These are phyloP conservation scores for Eunapius fragilis DNA, from an alignment of 37 sponge, comb jelly and placozoan species.

Conservation along the genomic window DNA sequence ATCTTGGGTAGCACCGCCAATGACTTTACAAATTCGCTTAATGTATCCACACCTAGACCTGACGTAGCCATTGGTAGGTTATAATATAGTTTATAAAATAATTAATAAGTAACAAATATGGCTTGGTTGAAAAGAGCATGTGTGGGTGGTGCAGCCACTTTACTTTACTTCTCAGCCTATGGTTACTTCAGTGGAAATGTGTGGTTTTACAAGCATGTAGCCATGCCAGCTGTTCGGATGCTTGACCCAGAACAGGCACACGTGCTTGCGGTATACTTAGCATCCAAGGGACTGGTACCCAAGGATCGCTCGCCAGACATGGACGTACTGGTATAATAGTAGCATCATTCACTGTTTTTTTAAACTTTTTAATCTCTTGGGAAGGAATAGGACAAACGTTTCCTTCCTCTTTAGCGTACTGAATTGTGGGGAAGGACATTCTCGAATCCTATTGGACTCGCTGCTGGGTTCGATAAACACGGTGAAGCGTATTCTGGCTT, in stretches of 20 bases:
- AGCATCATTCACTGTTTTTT: neutral
- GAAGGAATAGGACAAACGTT: neutral
- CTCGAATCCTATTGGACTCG: slow-evolving; percentile 87
- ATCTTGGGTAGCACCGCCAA: slow-evolving; percentile 39
- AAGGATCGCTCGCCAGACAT: slow-evolving; percentile 30
- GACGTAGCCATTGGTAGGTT: neutral
- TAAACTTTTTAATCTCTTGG: neutral
- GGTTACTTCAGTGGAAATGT: slow-evolving; percentile 30
- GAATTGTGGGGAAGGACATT: slow-evolving; percentile 68
- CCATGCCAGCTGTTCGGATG: slow-evolving; percentile 49
- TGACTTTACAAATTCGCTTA: slow-evolving; percentile 39
- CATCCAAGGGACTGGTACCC: slow-evolving; percentile 41
- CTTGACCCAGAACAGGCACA: slow-evolving; percentile 85
- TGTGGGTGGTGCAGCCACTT: slow-evolving; percentile 17
- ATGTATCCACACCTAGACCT: neutral
- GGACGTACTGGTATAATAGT: slow-evolving; percentile 30
- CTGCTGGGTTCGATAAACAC: slow-evolving; percentile 98
- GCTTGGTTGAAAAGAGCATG: neutral
- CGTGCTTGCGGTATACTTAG: slow-evolving; percentile 44
- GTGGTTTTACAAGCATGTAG: slow-evolving; percentile 49
- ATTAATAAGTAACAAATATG: neutral
- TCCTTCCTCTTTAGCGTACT: slow-evolving; percentile 3
- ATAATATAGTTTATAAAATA: neutral
- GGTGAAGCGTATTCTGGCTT: slow-evolving; percentile 78
- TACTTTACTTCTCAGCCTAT: slow-evolving; percentile 24